A percentile compares a stretch with the other conserved stretches of the same genome.
Conservation (phyloP, 2,797 vertebrate species). For the Myripristis murdjan region DNA sequence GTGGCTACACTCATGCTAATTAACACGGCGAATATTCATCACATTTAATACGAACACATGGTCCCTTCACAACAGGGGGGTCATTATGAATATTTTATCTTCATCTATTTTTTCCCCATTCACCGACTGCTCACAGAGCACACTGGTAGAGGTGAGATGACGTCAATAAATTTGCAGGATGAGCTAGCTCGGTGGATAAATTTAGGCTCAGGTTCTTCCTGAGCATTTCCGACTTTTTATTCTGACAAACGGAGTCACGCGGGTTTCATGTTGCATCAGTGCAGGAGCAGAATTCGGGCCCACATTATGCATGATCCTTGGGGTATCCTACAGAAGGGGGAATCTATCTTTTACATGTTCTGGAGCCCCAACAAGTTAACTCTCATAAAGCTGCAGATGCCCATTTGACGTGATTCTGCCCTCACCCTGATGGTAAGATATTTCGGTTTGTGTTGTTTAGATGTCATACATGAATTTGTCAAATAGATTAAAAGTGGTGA, state of each 20-base stretch:
- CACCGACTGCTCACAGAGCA: conserved; percentile 52
- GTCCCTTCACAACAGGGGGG: conserved; percentile 66
- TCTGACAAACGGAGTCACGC: neutral
- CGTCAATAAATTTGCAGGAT: conserved; percentile 52
- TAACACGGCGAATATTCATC: conserved; percentile 79
- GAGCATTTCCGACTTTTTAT: neutral
- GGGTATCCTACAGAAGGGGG: neutral
- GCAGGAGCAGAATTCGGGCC: neutral
- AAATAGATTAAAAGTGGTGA: too few relatives aligned
- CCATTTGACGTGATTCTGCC: too few relatives aligned
- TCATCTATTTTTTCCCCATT: conserved; percentile 31
- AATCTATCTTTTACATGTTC: too few relatives aligned
- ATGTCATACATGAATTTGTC: too few relatives aligned
- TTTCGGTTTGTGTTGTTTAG: too few relatives aligned
- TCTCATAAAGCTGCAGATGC: too few relatives aligned
- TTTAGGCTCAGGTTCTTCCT: conserved; percentile 18
- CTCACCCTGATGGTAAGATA: too few relatives aligned
- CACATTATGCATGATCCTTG: neutral
- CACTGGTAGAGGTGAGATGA: conserved; percentile 74
- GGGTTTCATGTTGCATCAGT: neutral
- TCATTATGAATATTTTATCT: conserved; percentile 70
- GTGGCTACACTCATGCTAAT: conserved; percentile 78
- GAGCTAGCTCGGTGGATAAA: conserved; percentile 36
- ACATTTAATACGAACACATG: conserved; percentile 77
- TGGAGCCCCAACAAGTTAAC: too few relatives aligned